Conservation (phyloP, 1,140 invertebrate species). For the Heliconius hermathena region DNA sequence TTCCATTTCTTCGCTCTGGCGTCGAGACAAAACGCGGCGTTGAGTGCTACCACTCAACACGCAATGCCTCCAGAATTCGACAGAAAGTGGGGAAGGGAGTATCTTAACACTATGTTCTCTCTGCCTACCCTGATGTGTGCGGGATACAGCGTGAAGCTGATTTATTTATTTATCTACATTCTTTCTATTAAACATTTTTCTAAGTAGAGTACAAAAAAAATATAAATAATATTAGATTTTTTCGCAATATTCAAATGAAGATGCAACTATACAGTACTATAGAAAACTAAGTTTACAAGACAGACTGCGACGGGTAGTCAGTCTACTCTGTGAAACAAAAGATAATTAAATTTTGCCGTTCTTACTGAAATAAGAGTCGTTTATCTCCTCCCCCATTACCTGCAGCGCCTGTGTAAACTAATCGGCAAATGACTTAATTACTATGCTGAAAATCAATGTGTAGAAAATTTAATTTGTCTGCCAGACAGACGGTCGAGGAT, state of each 20-base stretch:
- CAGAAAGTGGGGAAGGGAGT: no score
- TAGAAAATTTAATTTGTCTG: constrained; percentile 68
- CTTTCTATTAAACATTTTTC: no score
- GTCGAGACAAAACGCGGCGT: no score
- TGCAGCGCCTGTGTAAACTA: constrained; percentile 57
- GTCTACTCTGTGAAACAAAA: constrained; percentile 32
- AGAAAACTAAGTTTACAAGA: not conserved
- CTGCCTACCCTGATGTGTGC: no score
- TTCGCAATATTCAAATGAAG: not conserved
- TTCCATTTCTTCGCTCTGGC: no score
- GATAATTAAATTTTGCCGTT: constrained; percentile 36
- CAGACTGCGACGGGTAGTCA: not conserved
- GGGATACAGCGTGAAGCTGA: no score
- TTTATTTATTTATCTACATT: no score
- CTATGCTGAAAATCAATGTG: constrained; percentile 67
- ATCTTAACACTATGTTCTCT: no score
- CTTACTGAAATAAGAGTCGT: constrained; percentile 51
- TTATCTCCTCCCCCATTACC: constrained; percentile 54
- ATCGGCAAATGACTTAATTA: constrained; percentile 72
- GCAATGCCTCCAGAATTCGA: no score
- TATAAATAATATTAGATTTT: not conserved
- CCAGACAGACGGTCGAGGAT: constrained; percentile 52
- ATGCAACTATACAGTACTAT: not conserved
- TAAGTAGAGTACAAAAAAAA: not conserved
- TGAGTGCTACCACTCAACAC: no score